Evolutionary conservation across 92 coral and sea anemone species (phyloP).

Genomic region (Metridium senile): DNA sequence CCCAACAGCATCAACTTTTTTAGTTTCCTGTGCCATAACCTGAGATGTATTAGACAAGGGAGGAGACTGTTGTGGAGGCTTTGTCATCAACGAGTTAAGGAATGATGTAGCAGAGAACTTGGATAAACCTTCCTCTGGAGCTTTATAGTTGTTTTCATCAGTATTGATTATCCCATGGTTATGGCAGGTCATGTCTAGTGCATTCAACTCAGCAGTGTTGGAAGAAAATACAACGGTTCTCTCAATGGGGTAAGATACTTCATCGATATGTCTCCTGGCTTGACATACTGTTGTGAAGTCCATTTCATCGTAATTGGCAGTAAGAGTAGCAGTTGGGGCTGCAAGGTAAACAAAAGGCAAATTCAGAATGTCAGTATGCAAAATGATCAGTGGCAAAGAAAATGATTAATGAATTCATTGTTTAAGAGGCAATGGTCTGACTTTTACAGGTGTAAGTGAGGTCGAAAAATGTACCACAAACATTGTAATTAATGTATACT

Average conservation of each 20-base stretch:
- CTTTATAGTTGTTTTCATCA: background rate
- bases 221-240: conserved; percentile 8
- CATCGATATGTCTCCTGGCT: background rate
- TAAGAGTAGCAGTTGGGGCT: background rate
- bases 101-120: conserved; percentile 21
- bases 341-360: background rate
- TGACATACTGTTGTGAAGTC: conserved; percentile 24
- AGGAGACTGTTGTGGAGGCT: background rate
- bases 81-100: conserved; percentile 8
- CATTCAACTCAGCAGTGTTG: background rate
- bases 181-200: conserved; percentile 29
- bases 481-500: no score
- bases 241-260: background rate
- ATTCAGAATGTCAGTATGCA: background rate
- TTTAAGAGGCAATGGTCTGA: no score
- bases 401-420: no score
- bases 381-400: no score
- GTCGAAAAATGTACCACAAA: no score
- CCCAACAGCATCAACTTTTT: background rate
- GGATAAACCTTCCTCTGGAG: background rate
- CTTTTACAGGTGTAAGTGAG: no score
- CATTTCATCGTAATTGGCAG: conserved; percentile 6
- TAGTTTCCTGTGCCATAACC: background rate
- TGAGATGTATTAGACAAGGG: background rate
- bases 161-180: conserved; percentile 12